phyloP scores from a whole-genome alignment of 2,888 invertebrate genomes.

The Nipponacmea schrenckii region DNA sequence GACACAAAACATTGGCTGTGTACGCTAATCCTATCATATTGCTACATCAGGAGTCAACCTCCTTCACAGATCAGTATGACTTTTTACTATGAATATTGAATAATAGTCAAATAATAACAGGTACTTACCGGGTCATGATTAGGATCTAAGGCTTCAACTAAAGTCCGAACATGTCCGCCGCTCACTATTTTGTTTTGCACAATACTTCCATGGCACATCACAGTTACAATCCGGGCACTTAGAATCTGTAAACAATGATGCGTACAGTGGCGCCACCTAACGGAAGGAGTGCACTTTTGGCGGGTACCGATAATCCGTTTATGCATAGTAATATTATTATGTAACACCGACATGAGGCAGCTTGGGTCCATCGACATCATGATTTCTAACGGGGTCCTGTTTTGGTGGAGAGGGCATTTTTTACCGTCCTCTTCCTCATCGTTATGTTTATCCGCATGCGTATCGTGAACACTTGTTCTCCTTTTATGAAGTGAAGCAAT shows the following conservation, averaged over 20 bases:
- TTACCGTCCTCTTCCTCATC: conserved; percentile 37
- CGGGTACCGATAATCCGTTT: conserved; percentile 74
- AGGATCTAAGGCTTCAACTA: conserved; percentile 74
- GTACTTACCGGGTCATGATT: conserved; percentile 74
- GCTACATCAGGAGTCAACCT: too few relatives aligned
- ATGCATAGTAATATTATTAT: conserved; percentile 74
- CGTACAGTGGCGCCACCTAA: conserved; percentile 73
- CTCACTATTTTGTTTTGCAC: conserved; percentile 72
- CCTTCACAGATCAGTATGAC: too few relatives aligned
- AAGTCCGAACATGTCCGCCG: conserved; percentile 72
- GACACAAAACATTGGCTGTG: too few relatives aligned
- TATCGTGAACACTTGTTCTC: conserved; percentile 26
- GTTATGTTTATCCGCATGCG: conserved; percentile 18
- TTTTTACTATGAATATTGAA: too few relatives aligned
- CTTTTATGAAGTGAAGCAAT: conserved; percentile 37
- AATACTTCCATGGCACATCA: conserved; percentile 72
- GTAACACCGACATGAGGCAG: conserved; percentile 72
- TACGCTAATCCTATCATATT: too few relatives aligned
- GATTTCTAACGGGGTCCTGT: conserved; percentile 60
- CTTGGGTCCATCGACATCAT: conserved; percentile 68
- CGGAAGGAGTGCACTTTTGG: conserved; percentile 74
- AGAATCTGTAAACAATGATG: conserved; percentile 75
- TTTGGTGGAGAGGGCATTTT: conserved; percentile 36
- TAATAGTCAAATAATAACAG: too few relatives aligned
- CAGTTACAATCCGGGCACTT: conserved; percentile 73